Evolutionary conservation across 2,888 invertebrate species (phyloP), one percentile per base, ranked within the genome.

Genomic region (Arctia plantaginis): DNA sequence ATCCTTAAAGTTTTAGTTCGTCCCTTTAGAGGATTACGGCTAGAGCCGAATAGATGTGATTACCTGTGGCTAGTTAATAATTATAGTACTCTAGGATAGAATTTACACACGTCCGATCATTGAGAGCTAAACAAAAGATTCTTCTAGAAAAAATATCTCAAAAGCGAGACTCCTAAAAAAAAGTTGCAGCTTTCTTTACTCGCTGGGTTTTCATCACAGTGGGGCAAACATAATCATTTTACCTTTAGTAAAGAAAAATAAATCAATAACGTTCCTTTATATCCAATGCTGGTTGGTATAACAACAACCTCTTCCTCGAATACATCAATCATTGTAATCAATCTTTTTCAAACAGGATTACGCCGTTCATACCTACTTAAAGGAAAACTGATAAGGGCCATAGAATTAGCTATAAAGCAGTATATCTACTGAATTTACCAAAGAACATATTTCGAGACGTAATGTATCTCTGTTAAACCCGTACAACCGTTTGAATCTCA

Each of bases 401-500:
- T 62, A 30, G 30, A 30, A 62, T 18, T 18, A 30, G 30, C 18
- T 15, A 62, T 30, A 30, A 62, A 62, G 30, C 15, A 30, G 62
- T 18, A 30, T 62, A 18, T 62, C 62, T 62, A 30, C 18, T 2
- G 30, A 62, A 30, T 18, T 66, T 12, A 35, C 23, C 39, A 66
- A 66, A 39, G 64, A 18, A 35, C 33, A 66, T 66, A 65, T 33
- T 23, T 65, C 65, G 35, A 35, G 39, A 10, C 35, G 35, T 4
- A 66, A 66, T 66, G 65, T 35, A 39, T 66, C 65, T 66, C 13
- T 35, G 39, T 1, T 68, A 51, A 68, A n/a, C 20, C 51, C 51
- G 33, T 15, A 51, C 68, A 68, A 68, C 23, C 30, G 23, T 68
- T 68, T 30, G 47, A 33, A 51, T 33, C 1, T 33, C 13, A 51